Evolutionary conservation across 2,888 invertebrate genomes (phyloP).

Genomic region (Platypus cylindrus): DNA sequence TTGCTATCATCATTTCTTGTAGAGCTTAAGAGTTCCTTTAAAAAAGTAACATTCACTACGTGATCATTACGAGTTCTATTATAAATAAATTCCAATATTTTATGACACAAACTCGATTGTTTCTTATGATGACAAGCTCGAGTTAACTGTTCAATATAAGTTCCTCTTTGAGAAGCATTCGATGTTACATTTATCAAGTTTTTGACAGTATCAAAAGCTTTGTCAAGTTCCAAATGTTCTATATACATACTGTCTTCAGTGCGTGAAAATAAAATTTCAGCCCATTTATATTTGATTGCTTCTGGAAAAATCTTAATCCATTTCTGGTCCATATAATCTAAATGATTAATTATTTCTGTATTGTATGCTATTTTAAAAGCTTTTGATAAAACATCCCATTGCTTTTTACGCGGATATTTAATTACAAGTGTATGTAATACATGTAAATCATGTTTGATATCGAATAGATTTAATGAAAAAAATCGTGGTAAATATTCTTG

Average conservation of each 20-base stretch:
- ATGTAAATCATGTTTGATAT: constrained; percentile 2
- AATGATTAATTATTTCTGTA: constrained; percentile 5
- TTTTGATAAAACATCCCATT: constrained; percentile 15
- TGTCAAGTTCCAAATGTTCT: constrained; percentile 14
- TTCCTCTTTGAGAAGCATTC: constrained; percentile 11
- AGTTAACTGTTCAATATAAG: constrained; percentile 14
- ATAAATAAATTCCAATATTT: constrained; percentile 19
- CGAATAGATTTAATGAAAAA: constrained; percentile 11
- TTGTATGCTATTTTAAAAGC: constrained; percentile 11
- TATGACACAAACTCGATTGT: constrained; percentile 16
- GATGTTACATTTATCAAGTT: constrained; percentile 20
- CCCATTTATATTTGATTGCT: constrained; percentile 15
- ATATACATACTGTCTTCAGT: constrained; percentile 12
- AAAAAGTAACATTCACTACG: constrained; percentile 7
- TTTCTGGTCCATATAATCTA: constrained; percentile 7
- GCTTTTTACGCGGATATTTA: constrained; percentile 15
- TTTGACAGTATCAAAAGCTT: constrained; percentile 17
- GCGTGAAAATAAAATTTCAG: constrained; percentile 13
- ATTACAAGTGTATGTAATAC: constrained; percentile 7
- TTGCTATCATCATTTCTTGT: too few species aligned
- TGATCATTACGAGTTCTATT: constrained; percentile 19
- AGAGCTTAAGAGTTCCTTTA: too few species aligned
- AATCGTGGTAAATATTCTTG: constrained; percentile 9
- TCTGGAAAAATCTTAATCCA: constrained; percentile 8
- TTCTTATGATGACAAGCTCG: constrained; percentile 15